A percentile compares a stretch with the other conserved stretches of the same genome.
These are phyloP conservation scores for Tyrophagus putrescentiae DNA, from an alignment of 1,140 invertebrate species.

Conservation along the genomic window DNA sequence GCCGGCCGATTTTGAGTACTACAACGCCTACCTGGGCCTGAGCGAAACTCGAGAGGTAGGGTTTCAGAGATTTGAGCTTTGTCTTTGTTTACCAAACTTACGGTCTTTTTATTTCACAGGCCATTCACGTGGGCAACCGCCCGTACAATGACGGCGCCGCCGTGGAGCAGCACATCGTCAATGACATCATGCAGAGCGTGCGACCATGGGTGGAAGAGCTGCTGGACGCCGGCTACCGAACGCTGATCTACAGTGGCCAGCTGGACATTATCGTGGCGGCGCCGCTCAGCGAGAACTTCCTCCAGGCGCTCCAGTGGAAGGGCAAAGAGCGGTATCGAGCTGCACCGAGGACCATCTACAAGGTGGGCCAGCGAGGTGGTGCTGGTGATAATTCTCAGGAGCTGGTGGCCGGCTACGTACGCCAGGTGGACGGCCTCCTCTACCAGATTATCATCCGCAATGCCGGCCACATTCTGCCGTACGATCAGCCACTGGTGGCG, in stretches of 20 bases:
- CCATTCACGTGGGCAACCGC: constrained; percentile 64
- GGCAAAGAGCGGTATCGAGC: constrained; percentile 47
- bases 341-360: constrained; percentile 50
- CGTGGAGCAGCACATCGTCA: constrained; percentile 51
- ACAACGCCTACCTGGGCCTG: constrained; percentile 32
- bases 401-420: constrained; percentile 59
- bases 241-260: constrained; percentile 53
- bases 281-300: constrained; percentile 54
- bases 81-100: too few species aligned
- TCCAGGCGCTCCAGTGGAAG: constrained; percentile 48
- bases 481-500: constrained; percentile 61
- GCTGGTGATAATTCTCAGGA: too few species aligned
- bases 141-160: constrained; percentile 42
- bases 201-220: constrained; percentile 55
- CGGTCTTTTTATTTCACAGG: too few species aligned
- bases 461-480: constrained; percentile 68
- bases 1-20: constrained; percentile 35
- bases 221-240: constrained; percentile 32
- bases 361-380: constrained; percentile 36
- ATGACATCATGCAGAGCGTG: constrained; percentile 67
- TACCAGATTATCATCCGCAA: constrained; percentile 60
- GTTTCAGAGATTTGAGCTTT: too few species aligned
- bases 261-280: constrained; percentile 70
- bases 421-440: constrained; percentile 51
- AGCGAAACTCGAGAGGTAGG: constrained; percentile 44